These are phyloP conservation scores for Malacosoma neustria DNA, from an alignment of 2,888 invertebrate genomes.

Conservation along the genomic window DNA sequence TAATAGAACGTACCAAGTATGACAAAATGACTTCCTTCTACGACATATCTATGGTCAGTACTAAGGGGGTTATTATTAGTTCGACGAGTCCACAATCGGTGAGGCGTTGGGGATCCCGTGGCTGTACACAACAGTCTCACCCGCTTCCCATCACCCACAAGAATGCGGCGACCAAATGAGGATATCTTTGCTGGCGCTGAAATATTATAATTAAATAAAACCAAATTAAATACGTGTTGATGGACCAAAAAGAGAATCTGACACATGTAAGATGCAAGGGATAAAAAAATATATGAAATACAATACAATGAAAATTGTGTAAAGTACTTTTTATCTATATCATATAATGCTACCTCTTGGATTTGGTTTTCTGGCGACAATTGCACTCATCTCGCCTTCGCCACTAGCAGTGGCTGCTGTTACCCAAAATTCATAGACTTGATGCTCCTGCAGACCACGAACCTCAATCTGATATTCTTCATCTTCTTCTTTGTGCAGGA, in stretches of 20 bases:
- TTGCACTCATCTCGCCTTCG: constrained; percentile 82
- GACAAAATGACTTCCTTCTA: constrained; percentile 74
- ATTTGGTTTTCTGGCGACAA: constrained; percentile 82
- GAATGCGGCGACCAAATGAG: constrained; percentile 83
- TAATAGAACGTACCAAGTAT: constrained; percentile 79
- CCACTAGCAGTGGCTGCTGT: constrained; percentile 82
- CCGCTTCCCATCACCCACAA: constrained; percentile 76
- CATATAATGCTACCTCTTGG: constrained; percentile 82
- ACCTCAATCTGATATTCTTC: constrained; percentile 73
- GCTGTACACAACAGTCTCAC: constrained; percentile 80
- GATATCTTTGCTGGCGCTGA: constrained; percentile 87
- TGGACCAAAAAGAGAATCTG: too few relatives aligned
- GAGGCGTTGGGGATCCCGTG: constrained; percentile 82
- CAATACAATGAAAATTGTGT: not conserved
- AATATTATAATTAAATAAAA: constrained; percentile 1
- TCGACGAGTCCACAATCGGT: constrained; percentile 81
- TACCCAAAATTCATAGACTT: constrained; percentile 91
- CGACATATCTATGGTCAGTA: constrained; percentile 33
- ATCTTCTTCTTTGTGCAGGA: constrained; percentile 32
- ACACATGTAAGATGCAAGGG: too few relatives aligned
- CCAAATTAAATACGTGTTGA: too few relatives aligned
- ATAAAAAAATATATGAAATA: not conserved
- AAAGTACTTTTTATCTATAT: not conserved
- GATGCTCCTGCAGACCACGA: constrained; percentile 79
- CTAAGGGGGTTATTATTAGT: constrained; percentile 76